These are phyloP conservation scores for Leucoptera coffeella DNA, from an alignment of 2,888 invertebrate species.

Conservation along the genomic window DNA sequence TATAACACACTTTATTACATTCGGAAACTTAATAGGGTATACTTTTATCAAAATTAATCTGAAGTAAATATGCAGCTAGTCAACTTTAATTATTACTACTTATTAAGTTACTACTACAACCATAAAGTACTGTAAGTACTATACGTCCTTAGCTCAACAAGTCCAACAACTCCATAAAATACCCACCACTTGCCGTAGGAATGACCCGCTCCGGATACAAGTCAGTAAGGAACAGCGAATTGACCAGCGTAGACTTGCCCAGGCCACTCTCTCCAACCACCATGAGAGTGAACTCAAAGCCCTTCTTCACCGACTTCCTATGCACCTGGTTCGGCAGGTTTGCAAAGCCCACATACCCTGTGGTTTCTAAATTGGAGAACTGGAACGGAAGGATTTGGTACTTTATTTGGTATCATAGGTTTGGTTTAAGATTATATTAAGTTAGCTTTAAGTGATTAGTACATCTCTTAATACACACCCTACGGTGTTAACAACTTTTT, in stretches of 20 bases:
- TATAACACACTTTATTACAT: too few relatives aligned
- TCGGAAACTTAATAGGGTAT: too few relatives aligned
- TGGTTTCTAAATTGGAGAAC: conserved; percentile 81
- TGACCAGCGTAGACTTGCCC: conserved; percentile 93
- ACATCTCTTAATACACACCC: too few relatives aligned
- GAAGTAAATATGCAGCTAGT: too few relatives aligned
- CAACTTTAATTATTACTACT: too few relatives aligned
- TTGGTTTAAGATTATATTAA: background rate
- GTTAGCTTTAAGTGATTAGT: background rate
- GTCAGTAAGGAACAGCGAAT: conserved; percentile 91
- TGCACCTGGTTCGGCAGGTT: conserved; percentile 96
- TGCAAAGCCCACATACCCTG: conserved; percentile 89
- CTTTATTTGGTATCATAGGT: background rate
- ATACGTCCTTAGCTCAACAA: too few relatives aligned
- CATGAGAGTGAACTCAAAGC: conserved; percentile 96
- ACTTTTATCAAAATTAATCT: too few relatives aligned
- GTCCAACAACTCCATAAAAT: too few relatives aligned
- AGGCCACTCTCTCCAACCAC: conserved; percentile 89
- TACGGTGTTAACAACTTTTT: too few relatives aligned
- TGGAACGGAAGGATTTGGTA: conserved; percentile 18
- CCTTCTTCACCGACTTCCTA: conserved; percentile 94
- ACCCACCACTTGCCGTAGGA: conserved; percentile 84
- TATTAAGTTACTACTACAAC: too few relatives aligned
- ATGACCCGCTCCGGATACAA: conserved; percentile 89
- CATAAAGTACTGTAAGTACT: too few relatives aligned